phyloP scores from a whole-genome alignment of 1,140 invertebrate genomes.

The Saxidomus purpurata region DNA sequence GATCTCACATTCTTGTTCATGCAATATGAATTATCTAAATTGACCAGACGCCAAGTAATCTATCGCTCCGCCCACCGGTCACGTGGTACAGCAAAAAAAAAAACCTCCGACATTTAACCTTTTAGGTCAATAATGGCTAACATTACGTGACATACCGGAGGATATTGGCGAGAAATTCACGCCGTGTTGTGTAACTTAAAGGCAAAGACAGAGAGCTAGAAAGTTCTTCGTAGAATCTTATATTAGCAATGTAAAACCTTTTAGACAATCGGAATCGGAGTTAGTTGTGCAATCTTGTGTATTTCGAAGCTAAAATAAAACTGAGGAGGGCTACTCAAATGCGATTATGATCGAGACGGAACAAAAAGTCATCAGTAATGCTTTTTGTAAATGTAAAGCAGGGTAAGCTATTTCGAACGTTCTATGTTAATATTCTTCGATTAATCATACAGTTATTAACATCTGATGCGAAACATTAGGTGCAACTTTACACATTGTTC shows the following conservation, averaged over 20 bases:
- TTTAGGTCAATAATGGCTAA: neutral
- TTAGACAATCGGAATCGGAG: neutral
- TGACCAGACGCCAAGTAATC: neutral
- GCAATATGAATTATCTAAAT: no score
- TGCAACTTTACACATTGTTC: neutral
- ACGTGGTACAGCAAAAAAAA: neutral
- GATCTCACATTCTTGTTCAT: no score
- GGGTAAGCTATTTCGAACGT: neutral
- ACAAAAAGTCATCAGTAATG: neutral
- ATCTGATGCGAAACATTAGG: neutral
- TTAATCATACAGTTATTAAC: neutral
- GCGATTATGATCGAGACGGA: neutral
- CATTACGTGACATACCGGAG: neutral
- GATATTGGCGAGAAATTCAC: conserved; percentile 11
- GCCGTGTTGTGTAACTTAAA: neutral
- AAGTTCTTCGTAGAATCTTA: neutral
- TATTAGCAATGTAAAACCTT: neutral
- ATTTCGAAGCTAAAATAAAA: neutral
- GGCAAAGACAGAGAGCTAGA: neutral
- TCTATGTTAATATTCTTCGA: neutral
- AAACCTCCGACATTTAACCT: neutral
- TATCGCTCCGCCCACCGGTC: neutral
- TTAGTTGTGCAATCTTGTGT: neutral
- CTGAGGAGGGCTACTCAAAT: neutral
- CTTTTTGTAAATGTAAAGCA: neutral